These are phyloP conservation scores for Protophormia terraenovae DNA, from an alignment of 2,888 invertebrate species.

Conservation along the genomic window DNA sequence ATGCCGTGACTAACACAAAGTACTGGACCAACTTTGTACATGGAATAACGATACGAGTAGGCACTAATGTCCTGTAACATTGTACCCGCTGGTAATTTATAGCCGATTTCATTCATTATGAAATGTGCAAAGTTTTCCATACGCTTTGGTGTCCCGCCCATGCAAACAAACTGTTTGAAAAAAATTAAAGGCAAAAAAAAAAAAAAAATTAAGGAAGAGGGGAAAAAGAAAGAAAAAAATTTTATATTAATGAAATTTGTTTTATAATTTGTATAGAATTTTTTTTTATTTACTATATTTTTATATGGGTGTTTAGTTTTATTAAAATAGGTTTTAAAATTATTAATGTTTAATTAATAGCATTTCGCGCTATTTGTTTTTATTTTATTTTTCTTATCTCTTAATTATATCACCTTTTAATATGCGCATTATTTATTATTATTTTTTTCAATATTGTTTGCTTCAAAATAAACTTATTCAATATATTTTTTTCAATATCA, in stretches of 20 bases:
- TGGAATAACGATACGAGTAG: slow-evolving; percentile 95
- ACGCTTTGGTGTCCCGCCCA: slow-evolving; percentile 97
- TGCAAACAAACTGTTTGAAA: slow-evolving; percentile 92
- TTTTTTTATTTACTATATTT: too few species aligned
- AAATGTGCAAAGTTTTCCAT: slow-evolving; percentile 96
- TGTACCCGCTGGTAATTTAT: slow-evolving; percentile 94
- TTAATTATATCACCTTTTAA: slow-evolving; percentile 2
- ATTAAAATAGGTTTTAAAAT: background rate
- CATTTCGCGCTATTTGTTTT: background rate
- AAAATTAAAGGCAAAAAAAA: too few species aligned
- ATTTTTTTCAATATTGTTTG: background rate
- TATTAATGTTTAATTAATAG: slow-evolving; percentile 4
- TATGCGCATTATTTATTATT: slow-evolving; percentile 1
- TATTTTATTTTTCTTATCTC: slow-evolving; percentile 26
- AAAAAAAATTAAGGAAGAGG: background rate
- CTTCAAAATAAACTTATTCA: slow-evolving; percentile 11
- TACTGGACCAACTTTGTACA: slow-evolving; percentile 89
- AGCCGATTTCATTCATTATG: slow-evolving; percentile 94
- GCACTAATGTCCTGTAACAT: slow-evolving; percentile 94
- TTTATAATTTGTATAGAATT: background rate
- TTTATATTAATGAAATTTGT: background rate
- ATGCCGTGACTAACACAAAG: slow-evolving; percentile 90
- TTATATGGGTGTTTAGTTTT: background rate
- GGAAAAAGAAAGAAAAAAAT: background rate
- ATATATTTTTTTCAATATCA: too few species aligned